These are phyloP conservation scores for Pristionchus japonicus DNA, from an alignment of 2,888 invertebrate species.

Conservation along the genomic window DNA sequence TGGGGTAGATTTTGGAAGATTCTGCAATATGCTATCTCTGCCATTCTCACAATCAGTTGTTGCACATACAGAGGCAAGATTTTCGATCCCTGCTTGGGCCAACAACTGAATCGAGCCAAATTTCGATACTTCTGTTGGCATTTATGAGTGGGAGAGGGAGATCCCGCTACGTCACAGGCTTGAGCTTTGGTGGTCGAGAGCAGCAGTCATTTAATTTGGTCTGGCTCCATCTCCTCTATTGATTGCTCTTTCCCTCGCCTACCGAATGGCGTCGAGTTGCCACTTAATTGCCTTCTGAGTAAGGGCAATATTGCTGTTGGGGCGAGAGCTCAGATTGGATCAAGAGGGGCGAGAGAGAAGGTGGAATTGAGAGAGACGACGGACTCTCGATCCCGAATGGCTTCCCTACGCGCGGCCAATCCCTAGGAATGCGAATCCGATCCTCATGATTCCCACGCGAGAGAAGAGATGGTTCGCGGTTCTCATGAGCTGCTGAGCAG, in stretches of 20 bases:
- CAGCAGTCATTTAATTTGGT: background rate
- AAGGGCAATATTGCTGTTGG: slow-evolving; percentile 1
- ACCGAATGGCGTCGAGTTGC: background rate
- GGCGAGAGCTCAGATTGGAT: no score
- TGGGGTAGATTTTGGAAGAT: no score
- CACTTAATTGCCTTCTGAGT: background rate
- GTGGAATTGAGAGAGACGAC: background rate
- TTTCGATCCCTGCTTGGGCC: no score
- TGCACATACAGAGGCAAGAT: no score
- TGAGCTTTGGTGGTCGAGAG: background rate
- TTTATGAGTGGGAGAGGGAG: background rate
- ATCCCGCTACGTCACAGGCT: background rate
- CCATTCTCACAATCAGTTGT: no score
- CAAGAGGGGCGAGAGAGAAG: no score
- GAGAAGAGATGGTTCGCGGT: background rate
- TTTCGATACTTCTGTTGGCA: background rate
- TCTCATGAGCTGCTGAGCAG: background rate
- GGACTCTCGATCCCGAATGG: background rate
- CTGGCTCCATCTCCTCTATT: background rate
- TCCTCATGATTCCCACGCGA: background rate
- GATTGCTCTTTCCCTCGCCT: background rate
- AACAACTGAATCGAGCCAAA: no score
- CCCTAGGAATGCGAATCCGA: background rate
- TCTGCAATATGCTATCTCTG: no score
- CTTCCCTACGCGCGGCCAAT: background rate